Evolutionary conservation across 2,113 vertebrate genomes (phyloP).

Genomic region (Tachuris rubrigastra): DNA sequence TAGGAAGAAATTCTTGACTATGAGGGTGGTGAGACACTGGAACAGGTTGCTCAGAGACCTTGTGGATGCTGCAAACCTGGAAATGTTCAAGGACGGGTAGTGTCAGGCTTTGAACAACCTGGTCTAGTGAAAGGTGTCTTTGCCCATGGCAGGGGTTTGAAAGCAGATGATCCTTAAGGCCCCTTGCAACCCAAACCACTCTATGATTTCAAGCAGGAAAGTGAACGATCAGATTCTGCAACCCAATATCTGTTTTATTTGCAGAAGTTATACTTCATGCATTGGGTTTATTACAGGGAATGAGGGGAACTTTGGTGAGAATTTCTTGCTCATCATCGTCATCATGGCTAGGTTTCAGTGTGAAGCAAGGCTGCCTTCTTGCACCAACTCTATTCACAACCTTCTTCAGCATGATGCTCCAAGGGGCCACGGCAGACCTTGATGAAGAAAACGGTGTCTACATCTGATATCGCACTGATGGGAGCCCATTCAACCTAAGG

Average conservation of each 20-base stretch:
- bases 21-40: neutral
- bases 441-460: too few relatives aligned
- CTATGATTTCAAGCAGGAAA: neutral
- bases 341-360: too few relatives aligned
- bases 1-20: neutral
- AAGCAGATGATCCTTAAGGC: neutral
- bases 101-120: neutral
- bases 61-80: neutral
- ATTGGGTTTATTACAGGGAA: neutral
- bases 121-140: too few relatives aligned
- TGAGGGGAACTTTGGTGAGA: neutral
- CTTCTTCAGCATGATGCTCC: too few relatives aligned
- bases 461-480: too few relatives aligned
- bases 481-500: too few relatives aligned
- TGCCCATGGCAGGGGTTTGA: rapidly evolving
- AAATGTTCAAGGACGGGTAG: neutral
- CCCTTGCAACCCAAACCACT: neutral
- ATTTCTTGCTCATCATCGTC: neutral
- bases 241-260: neutral
- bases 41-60: neutral
- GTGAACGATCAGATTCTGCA: neutral
- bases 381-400: too few relatives aligned
- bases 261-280: neutral
- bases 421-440: too few relatives aligned
- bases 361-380: too few relatives aligned